phyloP scores from a whole-genome alignment of 2,797 vertebrate species.

The Strix occidentalis region DNA sequence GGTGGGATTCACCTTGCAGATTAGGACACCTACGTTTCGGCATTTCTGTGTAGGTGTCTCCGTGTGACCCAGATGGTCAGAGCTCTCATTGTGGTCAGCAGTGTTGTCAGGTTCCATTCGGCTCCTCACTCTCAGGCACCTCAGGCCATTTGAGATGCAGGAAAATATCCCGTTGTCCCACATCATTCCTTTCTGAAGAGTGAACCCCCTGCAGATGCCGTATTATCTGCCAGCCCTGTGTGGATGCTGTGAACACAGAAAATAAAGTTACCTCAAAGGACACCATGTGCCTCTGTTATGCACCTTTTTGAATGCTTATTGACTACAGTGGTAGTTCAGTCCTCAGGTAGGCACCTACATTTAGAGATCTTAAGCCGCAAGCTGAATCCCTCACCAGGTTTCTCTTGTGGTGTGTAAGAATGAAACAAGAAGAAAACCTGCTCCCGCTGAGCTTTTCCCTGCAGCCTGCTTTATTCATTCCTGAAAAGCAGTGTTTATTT shows the following conservation, averaged over 20 bases:
- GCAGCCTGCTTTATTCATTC: neutral
- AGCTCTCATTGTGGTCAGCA: rapidly evolving
- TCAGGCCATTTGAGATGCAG: neutral
- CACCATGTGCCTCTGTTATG: neutral
- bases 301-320: neutral
- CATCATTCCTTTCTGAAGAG: no score
- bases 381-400: neutral
- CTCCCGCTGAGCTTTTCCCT: neutral
- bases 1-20: neutral
- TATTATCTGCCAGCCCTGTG: neutral
- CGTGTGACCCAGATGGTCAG: neutral
- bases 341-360: neutral
- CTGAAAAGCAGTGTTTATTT: neutral
- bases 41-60: neutral
- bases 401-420: neutral
- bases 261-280: neutral
- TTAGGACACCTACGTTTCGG: neutral
- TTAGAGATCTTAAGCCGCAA: neutral
- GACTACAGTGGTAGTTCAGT: neutral
- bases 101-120: rapidly evolving
- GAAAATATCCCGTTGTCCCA: neutral
- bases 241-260: neutral
- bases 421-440: neutral
- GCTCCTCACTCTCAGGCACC: neutral
- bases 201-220: neutral